These are phyloP conservation scores for Amphiduros pacificus DNA, from an alignment of 2,888 invertebrate species.

Conservation along the genomic window DNA sequence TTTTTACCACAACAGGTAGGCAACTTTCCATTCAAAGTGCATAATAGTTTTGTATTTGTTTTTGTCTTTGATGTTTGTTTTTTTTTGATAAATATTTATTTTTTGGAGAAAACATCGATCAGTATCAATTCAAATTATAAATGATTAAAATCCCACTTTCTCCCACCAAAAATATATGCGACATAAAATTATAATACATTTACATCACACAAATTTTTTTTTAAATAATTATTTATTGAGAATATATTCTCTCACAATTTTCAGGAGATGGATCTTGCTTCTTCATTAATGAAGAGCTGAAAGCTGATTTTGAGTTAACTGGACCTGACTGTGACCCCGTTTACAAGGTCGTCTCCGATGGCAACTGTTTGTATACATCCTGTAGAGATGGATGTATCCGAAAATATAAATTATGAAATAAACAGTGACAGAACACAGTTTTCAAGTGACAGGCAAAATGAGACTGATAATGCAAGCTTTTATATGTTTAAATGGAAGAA, in stretches of 20 bases:
- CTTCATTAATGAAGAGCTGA: constrained; percentile 61
- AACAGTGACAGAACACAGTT: too few species aligned
- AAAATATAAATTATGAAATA: constrained; percentile 63
- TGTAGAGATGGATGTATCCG: constrained; percentile 69
- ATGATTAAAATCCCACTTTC: too few species aligned
- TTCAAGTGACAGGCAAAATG: too few species aligned
- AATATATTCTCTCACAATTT: constrained; percentile 12
- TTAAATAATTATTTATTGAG: neutral
- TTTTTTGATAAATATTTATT: neutral
- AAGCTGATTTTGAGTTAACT: constrained; percentile 66
- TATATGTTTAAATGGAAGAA: too few species aligned
- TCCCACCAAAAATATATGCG: too few species aligned
- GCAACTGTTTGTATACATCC: constrained; percentile 66
- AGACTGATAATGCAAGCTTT: too few species aligned
- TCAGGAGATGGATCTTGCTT: constrained; percentile 68
- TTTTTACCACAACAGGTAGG: constrained; percentile 65
- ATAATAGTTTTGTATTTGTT: neutral
- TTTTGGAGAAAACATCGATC: too few species aligned
- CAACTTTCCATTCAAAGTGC: neutral
- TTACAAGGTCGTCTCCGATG: constrained; percentile 67
- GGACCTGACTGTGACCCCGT: constrained; percentile 75
- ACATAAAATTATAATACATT: neutral
- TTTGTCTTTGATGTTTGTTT: too few species aligned
- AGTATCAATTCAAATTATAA: too few species aligned
- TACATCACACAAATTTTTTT: neutral